phyloP scores from a whole-genome alignment of 1,140 invertebrate species.

The Heliothis subflexa region DNA sequence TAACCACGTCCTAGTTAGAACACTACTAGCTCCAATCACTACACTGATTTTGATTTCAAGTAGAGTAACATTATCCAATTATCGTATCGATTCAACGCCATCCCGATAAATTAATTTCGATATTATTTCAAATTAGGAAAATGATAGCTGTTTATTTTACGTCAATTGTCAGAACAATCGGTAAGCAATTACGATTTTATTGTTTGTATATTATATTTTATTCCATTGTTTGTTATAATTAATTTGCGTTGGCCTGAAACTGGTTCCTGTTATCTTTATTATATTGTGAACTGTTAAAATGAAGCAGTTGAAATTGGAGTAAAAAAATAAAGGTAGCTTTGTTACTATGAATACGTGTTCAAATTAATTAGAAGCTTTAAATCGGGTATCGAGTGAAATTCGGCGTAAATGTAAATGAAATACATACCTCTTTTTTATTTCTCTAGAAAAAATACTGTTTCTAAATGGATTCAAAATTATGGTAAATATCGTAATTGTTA shows the following conservation, averaged over 20 bases:
- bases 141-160: too few species aligned
- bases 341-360: neutral
- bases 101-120: neutral
- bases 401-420: neutral
- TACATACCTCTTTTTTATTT: neutral
- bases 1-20: slow-evolving; percentile 35
- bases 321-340: neutral
- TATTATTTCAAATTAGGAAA: neutral
- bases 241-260: too few species aligned
- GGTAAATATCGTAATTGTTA: too few species aligned
- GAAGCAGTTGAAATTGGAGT: neutral
- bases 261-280: neutral
- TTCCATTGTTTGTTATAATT: too few species aligned
- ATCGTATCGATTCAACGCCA: too few species aligned
- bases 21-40: neutral
- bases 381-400: neutral
- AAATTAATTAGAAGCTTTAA: neutral
- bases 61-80: too few species aligned
- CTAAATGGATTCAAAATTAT: too few species aligned
- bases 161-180: too few species aligned
- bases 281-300: neutral
- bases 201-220: too few species aligned
- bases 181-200: too few species aligned
- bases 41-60: too few species aligned
- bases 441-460: neutral